phyloP scores from a whole-genome alignment of 2,113 vertebrate species.

The Callocephalon fimbriatum region DNA sequence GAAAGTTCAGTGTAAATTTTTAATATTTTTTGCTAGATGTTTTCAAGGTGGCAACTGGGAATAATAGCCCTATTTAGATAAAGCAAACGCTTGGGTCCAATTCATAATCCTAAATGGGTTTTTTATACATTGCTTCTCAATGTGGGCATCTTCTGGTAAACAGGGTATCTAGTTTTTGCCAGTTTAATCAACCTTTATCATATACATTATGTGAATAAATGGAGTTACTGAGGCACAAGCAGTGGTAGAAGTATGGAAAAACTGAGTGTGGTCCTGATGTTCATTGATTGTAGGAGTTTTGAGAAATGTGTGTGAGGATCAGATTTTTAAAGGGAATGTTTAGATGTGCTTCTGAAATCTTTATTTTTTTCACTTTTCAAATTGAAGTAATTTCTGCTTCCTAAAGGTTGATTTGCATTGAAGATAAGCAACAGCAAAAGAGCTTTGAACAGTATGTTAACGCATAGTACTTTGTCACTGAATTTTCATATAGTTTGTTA shows the following conservation, averaged over 20 bases:
- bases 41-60: conserved; percentile 69
- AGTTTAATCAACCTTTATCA: background rate
- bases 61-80: conserved; percentile 57
- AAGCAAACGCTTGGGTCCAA: background rate
- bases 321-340: background rate
- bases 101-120: background rate
- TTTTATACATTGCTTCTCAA: background rate
- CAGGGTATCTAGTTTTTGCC: background rate
- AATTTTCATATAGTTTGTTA: background rate
- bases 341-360: background rate
- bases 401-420: background rate
- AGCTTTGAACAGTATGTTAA: background rate
- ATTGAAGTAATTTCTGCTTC: background rate
- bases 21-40: conserved; percentile 14
- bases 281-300: background rate
- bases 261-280: background rate
- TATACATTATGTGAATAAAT: background rate
- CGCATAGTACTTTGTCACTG: background rate
- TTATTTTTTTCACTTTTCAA: background rate
- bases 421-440: background rate
- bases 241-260: background rate
- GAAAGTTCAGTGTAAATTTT: background rate
- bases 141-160: background rate
- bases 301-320: background rate
- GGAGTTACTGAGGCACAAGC: background rate